Evolutionary conservation across 2,113 vertebrate species (phyloP).

Genomic region (Cercocebus atys): DNA sequence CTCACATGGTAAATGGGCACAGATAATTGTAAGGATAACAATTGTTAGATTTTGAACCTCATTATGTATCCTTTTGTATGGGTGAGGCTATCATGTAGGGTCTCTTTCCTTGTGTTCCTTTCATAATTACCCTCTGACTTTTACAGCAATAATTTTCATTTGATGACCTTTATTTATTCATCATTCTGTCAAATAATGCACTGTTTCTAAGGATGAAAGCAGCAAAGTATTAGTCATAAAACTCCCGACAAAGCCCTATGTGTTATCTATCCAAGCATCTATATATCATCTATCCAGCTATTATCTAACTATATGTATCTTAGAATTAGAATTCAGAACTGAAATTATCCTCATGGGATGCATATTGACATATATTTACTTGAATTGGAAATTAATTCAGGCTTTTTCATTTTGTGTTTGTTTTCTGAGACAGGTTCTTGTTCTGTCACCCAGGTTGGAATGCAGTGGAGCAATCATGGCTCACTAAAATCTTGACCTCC

Average conservation of each 20-base stretch:
- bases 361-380: background rate
- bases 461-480: too few species aligned
- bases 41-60: background rate
- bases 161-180: background rate
- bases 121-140: background rate
- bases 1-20: background rate
- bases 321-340: background rate
- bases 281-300: background rate
- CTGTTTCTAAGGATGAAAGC: background rate
- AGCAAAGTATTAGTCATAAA: background rate
- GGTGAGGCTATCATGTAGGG: background rate
- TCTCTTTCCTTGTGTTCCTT: background rate
- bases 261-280: too few species aligned
- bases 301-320: background rate
- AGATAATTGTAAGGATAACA: background rate
- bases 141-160: background rate
- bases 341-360: background rate
- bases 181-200: background rate
- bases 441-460: too few species aligned
- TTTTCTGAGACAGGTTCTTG: too few species aligned
- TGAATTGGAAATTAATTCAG: background rate
- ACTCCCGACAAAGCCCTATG: background rate
- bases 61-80: background rate
- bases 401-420: background rate
- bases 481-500: too few species aligned